phyloP scores from a whole-genome alignment of 2,113 vertebrate genomes.

The Excalfactoria chinensis region DNA sequence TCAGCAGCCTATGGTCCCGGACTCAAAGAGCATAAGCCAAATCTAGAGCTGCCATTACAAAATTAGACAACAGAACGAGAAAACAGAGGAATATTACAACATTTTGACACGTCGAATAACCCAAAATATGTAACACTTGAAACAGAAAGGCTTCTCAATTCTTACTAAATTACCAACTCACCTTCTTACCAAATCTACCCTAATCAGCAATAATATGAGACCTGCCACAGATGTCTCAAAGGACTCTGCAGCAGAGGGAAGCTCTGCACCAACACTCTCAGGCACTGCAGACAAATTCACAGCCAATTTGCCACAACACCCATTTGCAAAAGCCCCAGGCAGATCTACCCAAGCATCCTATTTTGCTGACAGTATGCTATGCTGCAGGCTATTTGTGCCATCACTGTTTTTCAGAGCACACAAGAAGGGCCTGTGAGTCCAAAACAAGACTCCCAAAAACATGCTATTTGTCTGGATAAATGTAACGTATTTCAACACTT shows the following conservation, averaged over 20 bases:
- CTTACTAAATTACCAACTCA: background rate
- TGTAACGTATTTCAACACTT: background rate
- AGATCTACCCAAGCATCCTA: background rate
- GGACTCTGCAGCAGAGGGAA: background rate
- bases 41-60: background rate
- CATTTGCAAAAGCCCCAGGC: accelerated
- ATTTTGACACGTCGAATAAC: background rate
- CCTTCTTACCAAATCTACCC: background rate
- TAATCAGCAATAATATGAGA: background rate
- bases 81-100: background rate
- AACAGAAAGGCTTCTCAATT: background rate
- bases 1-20: background rate
- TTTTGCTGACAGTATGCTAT: background rate
- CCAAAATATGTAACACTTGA: background rate
- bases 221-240: background rate
- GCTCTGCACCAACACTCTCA: background rate
- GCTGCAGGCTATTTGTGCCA: background rate
- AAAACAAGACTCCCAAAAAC: background rate
- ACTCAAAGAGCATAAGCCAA: background rate
- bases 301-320: background rate
- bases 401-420: background rate
- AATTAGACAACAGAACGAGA: background rate
- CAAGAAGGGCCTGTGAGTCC: accelerated
- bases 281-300: background rate
- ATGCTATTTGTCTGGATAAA: background rate